Evolutionary conservation across 2,797 vertebrate species (phyloP).

Genomic region (Cossypha niveicapilla): DNA sequence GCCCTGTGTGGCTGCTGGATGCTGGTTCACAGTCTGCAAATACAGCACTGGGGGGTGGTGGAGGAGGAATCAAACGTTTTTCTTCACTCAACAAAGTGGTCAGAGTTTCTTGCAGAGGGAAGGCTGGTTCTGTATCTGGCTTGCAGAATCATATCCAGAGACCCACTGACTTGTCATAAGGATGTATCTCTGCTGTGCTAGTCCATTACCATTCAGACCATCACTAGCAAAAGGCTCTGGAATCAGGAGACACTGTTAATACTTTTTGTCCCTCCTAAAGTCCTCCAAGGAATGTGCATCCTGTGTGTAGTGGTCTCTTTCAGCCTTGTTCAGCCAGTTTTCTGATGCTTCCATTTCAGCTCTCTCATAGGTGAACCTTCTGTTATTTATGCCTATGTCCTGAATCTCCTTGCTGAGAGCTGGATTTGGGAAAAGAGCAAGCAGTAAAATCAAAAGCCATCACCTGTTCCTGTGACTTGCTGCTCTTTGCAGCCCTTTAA

Average conservation of each 20-base stretch:
- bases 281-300: background rate
- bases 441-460: background rate
- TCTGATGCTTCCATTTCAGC: background rate
- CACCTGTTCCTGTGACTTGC: background rate
- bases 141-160: background rate
- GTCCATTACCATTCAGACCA: background rate
- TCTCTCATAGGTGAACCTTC: background rate
- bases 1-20: background rate
- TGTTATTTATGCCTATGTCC: background rate
- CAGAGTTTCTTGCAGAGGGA: background rate
- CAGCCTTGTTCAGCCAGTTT: background rate
- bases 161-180: background rate
- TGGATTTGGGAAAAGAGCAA: background rate
- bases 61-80: background rate
- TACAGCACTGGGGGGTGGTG: background rate
- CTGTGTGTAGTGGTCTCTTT: background rate
- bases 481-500: background rate
- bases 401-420: background rate
- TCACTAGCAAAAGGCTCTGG: background rate
- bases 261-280: background rate
- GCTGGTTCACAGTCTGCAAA: background rate
- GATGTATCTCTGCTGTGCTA: background rate
- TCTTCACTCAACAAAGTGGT: background rate
- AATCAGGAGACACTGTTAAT: background rate
- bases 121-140: background rate